Conservation (phyloP, 2,113 vertebrate species). For the Neotoma lepida region DNA sequence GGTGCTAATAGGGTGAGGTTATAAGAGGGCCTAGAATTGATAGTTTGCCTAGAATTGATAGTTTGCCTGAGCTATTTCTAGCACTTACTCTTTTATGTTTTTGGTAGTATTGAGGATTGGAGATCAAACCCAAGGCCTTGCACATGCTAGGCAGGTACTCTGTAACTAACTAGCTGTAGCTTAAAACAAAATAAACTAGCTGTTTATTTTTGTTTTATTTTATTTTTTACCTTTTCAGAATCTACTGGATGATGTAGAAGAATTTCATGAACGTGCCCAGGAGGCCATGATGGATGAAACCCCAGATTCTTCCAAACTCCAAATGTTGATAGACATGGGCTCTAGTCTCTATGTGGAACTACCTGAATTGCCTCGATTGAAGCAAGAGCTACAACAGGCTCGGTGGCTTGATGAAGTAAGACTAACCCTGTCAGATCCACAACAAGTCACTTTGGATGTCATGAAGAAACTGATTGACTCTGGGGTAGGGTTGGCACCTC, state of each 20-base stretch:
- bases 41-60: slow-evolving; percentile 41
- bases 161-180: not conserved
- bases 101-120: not conserved
- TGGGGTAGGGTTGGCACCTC: slow-evolving; percentile 96
- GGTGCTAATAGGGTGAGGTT: slow-evolving; percentile 13
- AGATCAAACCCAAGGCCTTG: not conserved
- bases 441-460: slow-evolving; percentile 95
- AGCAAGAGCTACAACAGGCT: slow-evolving; percentile 97
- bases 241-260: slow-evolving; percentile 96
- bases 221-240: slow-evolving; percentile 86
- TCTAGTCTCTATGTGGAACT: slow-evolving; percentile 96
- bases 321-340: slow-evolving; percentile 94
- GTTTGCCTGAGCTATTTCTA: slow-evolving; percentile 2
- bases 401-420: slow-evolving; percentile 99
- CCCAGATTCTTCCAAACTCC: slow-evolving; percentile 96
- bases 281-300: slow-evolving; percentile 94
- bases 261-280: slow-evolving; percentile 97
- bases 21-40: slow-evolving; percentile 16
- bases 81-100: slow-evolving; percentile 26
- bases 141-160: not conserved
- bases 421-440: slow-evolving; percentile 93
- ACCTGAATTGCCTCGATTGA: slow-evolving; percentile 94
- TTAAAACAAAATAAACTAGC: not conserved
- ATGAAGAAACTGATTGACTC: slow-evolving; percentile 99
- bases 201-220: not conserved